Evolutionary conservation across 2,888 invertebrate genomes (phyloP).

Genomic region (Hydriomena furcata): DNA sequence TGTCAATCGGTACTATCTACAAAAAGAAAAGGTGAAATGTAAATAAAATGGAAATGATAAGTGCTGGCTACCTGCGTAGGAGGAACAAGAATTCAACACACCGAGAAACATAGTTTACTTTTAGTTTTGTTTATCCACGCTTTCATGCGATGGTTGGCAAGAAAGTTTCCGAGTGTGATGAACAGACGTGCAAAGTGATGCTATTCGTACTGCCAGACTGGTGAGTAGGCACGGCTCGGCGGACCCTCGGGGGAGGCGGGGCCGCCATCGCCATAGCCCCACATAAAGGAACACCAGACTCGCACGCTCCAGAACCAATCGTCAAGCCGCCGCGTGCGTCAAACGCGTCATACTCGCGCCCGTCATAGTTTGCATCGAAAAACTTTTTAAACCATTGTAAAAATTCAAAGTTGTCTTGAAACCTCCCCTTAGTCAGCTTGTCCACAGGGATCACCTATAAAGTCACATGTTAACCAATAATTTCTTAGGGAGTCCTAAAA

Average conservation of each 20-base stretch:
- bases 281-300: conserved; percentile 76
- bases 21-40: conserved; percentile 75
- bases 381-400: conserved; percentile 99
- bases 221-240: conserved; percentile 54
- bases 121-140: conserved; percentile 3
- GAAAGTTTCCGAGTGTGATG: conserved; percentile 51
- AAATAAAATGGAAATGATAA: conserved; percentile 57
- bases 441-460: conserved; percentile 99
- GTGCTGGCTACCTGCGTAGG: conserved; percentile 53
- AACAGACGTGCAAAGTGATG: conserved; percentile 41
- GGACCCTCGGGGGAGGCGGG: conserved; percentile 49
- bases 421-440: conserved; percentile 98
- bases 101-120: conserved; percentile 41
- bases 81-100: conserved; percentile 38
- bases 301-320: conserved; percentile 88
- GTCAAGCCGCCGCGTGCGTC: conserved; percentile 93
- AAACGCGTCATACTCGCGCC: conserved; percentile 96
- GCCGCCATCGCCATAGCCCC: conserved; percentile 45
- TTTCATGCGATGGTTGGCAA: conserved; percentile 18
- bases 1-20: conserved; percentile 96
- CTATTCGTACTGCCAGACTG: conserved; percentile 74
- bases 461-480: conserved; percentile 31
- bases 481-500: background rate
- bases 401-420: conserved; percentile 99
- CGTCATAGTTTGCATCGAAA: conserved; percentile 99